phyloP scores from a whole-genome alignment of 2,113 vertebrate genomes.

The Mormyrus iriodes region DNA sequence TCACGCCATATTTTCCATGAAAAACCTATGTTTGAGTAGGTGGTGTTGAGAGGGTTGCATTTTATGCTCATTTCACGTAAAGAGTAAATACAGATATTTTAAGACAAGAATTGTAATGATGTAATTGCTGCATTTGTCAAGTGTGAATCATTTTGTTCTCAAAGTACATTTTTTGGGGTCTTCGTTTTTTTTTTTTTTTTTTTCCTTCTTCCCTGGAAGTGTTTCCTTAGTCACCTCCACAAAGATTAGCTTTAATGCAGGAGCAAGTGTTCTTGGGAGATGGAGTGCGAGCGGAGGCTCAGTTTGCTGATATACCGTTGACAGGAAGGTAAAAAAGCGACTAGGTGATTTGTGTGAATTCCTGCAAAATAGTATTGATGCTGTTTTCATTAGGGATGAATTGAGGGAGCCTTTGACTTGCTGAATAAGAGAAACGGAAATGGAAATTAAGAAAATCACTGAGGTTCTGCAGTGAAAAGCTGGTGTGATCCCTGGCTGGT shows the following conservation, averaged over 20 bases:
- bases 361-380: slow-evolving; percentile 57
- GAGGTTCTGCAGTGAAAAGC: slow-evolving; percentile 48
- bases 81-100: slow-evolving; percentile 39
- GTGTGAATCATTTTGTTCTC: slow-evolving; percentile 48
- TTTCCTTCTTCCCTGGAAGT: slow-evolving; percentile 46
- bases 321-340: slow-evolving; percentile 49
- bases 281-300: slow-evolving; percentile 66
- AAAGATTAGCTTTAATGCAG: slow-evolving; percentile 80
- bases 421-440: neutral
- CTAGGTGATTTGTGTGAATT: slow-evolving; percentile 26
- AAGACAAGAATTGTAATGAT: slow-evolving; percentile 59
- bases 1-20: slow-evolving; percentile 60
- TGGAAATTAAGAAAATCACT: slow-evolving; percentile 39
- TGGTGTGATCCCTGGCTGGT: slow-evolving; percentile 20
- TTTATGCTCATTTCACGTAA: slow-evolving; percentile 37
- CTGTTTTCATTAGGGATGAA: slow-evolving; percentile 69
- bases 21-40: slow-evolving; percentile 22
- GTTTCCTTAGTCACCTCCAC: slow-evolving; percentile 57
- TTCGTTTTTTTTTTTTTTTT: slow-evolving; percentile 48
- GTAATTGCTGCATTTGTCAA: slow-evolving; percentile 56
- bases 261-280: slow-evolving; percentile 72
- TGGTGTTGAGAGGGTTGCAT: slow-evolving; percentile 36
- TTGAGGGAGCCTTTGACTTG: slow-evolving; percentile 57
- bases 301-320: slow-evolving; percentile 62
- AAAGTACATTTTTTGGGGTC: slow-evolving; percentile 30